Evolutionary conservation across 2,113 vertebrate genomes (phyloP).

Genomic region (Bubo bubo): DNA sequence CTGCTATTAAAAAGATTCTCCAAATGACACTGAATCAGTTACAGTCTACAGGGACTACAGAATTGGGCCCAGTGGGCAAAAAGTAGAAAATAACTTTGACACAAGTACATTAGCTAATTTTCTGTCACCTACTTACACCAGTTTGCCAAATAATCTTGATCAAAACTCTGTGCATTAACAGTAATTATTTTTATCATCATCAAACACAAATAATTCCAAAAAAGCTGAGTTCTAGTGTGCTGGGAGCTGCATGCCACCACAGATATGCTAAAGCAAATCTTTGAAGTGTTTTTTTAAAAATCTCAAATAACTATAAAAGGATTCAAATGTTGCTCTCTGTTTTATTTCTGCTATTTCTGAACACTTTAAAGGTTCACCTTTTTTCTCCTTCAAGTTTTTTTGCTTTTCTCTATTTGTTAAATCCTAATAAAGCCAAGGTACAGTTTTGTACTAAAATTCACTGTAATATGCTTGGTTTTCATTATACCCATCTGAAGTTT

Average conservation of each 20-base stretch:
- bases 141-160: neutral
- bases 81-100: neutral
- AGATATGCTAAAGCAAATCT: neutral
- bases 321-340: neutral
- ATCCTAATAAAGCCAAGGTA: neutral
- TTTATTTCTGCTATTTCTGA: neutral
- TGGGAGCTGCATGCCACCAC: neutral
- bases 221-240: neutral
- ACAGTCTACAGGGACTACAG: neutral
- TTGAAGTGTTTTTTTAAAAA: neutral
- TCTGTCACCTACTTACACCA: neutral
- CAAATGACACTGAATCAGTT: neutral
- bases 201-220: neutral
- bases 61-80: neutral
- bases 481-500: neutral
- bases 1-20: neutral
- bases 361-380: neutral
- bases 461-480: neutral
- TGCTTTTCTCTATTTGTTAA: neutral
- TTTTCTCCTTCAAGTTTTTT: neutral
- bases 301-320: neutral
- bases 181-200: neutral
- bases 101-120: neutral
- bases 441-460: neutral
- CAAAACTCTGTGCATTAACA: neutral